These are phyloP conservation scores for Augiades crinisus DNA, from an alignment of 2,888 invertebrate species.

Conservation along the genomic window DNA sequence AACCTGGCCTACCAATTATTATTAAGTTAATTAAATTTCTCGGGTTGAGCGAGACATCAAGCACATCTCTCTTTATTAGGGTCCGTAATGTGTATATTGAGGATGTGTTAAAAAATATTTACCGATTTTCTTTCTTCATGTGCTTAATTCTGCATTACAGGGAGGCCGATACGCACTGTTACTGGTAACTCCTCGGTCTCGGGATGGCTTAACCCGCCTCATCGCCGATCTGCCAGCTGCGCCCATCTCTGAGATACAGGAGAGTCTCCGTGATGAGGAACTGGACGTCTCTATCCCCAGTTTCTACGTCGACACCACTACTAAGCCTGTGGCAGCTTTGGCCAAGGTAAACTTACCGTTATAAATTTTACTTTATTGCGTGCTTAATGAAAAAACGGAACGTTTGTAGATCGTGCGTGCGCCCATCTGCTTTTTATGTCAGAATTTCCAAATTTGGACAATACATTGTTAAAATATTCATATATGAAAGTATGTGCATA, in stretches of 20 bases:
- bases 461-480: too few species aligned
- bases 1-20: too few species aligned
- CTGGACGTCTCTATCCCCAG: slow-evolving; percentile 80
- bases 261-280: slow-evolving; percentile 63
- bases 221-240: slow-evolving; percentile 77
- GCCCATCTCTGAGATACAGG: slow-evolving; percentile 66
- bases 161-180: slow-evolving; percentile 82
- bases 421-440: too few species aligned
- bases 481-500: too few species aligned
- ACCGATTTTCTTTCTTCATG: too few species aligned
- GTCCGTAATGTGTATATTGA: too few species aligned
- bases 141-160: too few species aligned
- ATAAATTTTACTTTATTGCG: not conserved
- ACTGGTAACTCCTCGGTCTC: slow-evolving; percentile 79
- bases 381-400: not conserved
- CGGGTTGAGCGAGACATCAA: too few species aligned
- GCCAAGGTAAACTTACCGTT: slow-evolving; percentile 61
- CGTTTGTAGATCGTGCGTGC: too few species aligned
- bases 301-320: slow-evolving; percentile 84
- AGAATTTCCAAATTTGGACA: too few species aligned
- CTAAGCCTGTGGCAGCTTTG: slow-evolving; percentile 82
- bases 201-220: slow-evolving; percentile 79
- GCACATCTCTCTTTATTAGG: too few species aligned
- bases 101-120: not conserved
- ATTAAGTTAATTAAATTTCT: too few species aligned